Evolutionary conservation across 2,888 invertebrate species (phyloP), one percentile per base, ranked within the genome.

Genomic region (Leistus spinibarbis): DNA sequence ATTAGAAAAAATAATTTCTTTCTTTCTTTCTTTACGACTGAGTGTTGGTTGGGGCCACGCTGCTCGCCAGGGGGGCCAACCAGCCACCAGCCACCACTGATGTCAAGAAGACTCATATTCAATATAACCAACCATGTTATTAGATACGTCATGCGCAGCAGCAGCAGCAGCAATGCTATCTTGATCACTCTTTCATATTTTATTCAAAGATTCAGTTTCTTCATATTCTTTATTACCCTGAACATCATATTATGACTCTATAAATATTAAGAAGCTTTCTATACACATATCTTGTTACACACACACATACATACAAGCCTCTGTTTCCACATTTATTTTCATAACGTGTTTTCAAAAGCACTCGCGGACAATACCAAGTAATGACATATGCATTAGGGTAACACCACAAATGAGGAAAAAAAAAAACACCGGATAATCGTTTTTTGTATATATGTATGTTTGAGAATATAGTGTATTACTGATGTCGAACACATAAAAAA

Each of bases 191-290:
- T 60, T 13, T 60, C 20, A 60, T 22, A 16, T 19, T 19, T 60
- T 19, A 20, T 19, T 20, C 16, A 16, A 17, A 19, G 60, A 60
- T 16, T 16, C 13, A 13, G 40, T 40, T 40, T 40, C 83, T 83
- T 81, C 84, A 82, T 81, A 80, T 83, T 81, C 80, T 85, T 85
- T 85, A 85, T 83, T 82, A 79, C 82, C 83, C 83, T 82, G 84
- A 84, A 83, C 84, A 81, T 83, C 81, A 82, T 84, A 84, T 84
- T 84, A 85, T 83, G 84, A 84, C 84, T 84, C 83, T 83, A 84
- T 85, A 85, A 84, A 84, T 84, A 84, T 81, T 79, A 79, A 60
- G 80, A 82, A 82, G 83, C 82, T 82, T 81, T 82, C 80, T 81
- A 81, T 80, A 80, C 80, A 80, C 79, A 78, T 78, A 79, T 81